Evolutionary conservation across 2,888 invertebrate species (phyloP).

Genomic region (Microdon myrmicae): DNA sequence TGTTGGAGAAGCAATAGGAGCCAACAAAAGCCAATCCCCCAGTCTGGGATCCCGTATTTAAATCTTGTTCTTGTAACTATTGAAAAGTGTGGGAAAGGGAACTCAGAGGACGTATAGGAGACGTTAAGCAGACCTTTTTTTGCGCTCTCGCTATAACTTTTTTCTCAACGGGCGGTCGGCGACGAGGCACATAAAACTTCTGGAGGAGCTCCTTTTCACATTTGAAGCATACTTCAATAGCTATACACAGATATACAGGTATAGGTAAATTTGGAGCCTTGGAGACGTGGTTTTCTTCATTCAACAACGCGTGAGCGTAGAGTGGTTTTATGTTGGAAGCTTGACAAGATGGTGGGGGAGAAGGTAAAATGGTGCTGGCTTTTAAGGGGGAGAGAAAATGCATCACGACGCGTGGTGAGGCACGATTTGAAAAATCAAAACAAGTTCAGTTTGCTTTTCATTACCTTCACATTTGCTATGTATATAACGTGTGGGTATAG

Average conservation of each 20-base stretch:
- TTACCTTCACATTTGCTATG: conserved; percentile 1
- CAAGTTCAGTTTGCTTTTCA: conserved; percentile 39
- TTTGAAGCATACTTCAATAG: conserved; percentile 8
- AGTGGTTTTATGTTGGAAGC: too few species aligned
- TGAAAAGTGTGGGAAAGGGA: too few species aligned
- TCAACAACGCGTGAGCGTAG: too few species aligned
- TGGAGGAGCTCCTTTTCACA: conserved; percentile 43
- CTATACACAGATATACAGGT: too few species aligned
- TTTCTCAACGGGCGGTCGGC: conserved; percentile 12
- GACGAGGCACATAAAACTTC: conserved; percentile 44
- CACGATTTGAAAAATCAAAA: conserved; percentile 45
- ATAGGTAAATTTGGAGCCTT: too few species aligned
- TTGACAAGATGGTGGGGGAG: neutral
- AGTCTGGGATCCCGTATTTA: conserved; percentile 28
- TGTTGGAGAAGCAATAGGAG: conserved; percentile 20
- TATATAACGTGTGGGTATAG: neutral
- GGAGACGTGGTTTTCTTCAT: too few species aligned
- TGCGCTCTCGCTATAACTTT: conserved; percentile 25
- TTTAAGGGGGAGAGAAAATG: conserved; percentile 7
- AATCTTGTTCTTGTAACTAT: conserved; percentile 2
- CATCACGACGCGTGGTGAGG: conserved; percentile 28
- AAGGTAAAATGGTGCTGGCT: neutral
- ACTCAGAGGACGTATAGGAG: conserved; percentile 21
- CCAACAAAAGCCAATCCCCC: conserved; percentile 23
- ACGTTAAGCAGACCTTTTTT: conserved; percentile 30